A percentile compares a stretch with the other conserved stretches of the same genome.
These are phyloP conservation scores for Lytechinus variegatus DNA, from an alignment of 35 echinoderm and acorn worm genomes.

Conservation along the genomic window DNA sequence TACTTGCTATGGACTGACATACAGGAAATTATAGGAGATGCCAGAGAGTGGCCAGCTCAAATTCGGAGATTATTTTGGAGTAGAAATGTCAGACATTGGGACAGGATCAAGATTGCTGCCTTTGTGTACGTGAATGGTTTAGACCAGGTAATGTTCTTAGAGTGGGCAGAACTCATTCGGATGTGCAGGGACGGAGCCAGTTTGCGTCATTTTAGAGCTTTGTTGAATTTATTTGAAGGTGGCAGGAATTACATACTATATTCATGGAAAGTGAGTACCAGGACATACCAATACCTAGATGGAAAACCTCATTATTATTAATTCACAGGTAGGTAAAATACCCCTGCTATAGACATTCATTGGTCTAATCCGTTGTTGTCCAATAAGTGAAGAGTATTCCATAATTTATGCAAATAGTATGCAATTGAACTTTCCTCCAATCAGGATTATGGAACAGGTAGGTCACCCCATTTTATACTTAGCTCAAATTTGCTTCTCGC, in stretches of 20 bases:
- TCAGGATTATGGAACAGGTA: neutral
- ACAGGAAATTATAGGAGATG: too few relatives aligned
- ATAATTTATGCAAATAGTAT: constrained; percentile 32
- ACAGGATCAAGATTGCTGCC: constrained; percentile 6
- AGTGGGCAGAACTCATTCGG: constrained; percentile 27
- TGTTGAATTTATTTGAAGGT: constrained; percentile 30
- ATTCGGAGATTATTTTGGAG: constrained; percentile 54
- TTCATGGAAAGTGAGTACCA: neutral
- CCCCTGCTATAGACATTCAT: neutral
- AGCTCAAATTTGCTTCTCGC: neutral
- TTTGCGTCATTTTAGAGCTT: neutral
- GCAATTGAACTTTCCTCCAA: constrained; percentile 1
- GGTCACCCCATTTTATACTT: neutral
- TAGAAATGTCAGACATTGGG: constrained; percentile 23
- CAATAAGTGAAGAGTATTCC: neutral
- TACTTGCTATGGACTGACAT: constrained; percentile 34
- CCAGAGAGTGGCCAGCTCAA: neutral
- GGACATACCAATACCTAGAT: constrained; percentile 51
- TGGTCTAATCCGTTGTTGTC: neutral
- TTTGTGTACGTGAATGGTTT: constrained; percentile 49
- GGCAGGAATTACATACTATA: constrained; percentile 22
- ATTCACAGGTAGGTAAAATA: neutral
- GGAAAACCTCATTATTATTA: constrained; percentile 11
- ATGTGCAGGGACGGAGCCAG: constrained; percentile 38
- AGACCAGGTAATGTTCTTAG: constrained; percentile 28